Evolutionary conservation across 2,113 vertebrate genomes (phyloP).

Genomic region (Rhinoptilus africanus): DNA sequence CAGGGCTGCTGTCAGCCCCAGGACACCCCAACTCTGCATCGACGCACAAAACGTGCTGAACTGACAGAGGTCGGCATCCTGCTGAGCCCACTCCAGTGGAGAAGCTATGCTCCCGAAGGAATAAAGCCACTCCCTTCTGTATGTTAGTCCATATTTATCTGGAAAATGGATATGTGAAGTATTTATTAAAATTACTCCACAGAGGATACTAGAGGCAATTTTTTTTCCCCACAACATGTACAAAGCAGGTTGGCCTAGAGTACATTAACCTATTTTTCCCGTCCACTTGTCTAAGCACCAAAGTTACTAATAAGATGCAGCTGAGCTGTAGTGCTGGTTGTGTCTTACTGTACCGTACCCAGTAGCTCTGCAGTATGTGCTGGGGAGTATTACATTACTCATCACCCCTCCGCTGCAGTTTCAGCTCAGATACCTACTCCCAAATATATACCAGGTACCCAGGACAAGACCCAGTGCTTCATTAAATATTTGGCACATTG

Average conservation of each 20-base stretch:
- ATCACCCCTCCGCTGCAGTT: not conserved
- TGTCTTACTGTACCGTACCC: fast-evolving
- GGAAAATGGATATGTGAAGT: not conserved
- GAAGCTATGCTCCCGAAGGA: fast-evolving
- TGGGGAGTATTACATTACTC: not conserved
- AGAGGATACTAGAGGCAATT: not conserved
- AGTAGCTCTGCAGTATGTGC: not conserved
- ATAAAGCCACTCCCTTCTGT: not conserved
- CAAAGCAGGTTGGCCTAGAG: not conserved
- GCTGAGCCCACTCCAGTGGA: not conserved
- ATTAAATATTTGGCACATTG: not conserved
- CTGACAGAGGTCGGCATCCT: fast-evolving
- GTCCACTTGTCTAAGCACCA: not conserved
- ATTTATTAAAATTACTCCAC: not conserved
- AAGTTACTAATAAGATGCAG: not conserved
- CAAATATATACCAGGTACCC: not conserved
- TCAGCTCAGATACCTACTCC: not conserved
- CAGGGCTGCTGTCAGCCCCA: not conserved
- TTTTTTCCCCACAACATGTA: not conserved
- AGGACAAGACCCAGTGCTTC: not conserved
- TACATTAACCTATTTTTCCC: not conserved
- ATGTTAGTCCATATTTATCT: not conserved
- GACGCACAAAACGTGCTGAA: not conserved
- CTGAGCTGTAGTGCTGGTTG: not conserved
- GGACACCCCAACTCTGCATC: not conserved